Conservation (phyloP, 2,113 vertebrate genomes). For the Xenopus laevis region DNA sequence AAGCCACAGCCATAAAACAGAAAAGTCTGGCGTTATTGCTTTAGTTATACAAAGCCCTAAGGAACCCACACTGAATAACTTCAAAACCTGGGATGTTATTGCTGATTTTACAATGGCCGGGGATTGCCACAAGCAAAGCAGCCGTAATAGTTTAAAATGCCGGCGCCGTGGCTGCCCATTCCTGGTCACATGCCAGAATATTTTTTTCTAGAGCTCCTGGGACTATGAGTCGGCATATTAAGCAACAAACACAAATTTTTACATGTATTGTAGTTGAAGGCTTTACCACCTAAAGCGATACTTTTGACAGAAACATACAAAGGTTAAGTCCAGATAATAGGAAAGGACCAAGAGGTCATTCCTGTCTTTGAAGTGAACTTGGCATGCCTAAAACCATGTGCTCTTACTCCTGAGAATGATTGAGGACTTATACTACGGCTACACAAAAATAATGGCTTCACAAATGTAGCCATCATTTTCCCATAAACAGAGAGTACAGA, state of each 20-base stretch:
- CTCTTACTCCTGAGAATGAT: too few relatives aligned
- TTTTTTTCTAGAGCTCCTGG: background rate
- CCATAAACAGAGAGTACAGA: too few relatives aligned
- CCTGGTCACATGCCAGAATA: background rate
- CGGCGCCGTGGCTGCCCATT: background rate
- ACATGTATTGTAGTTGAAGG: background rate
- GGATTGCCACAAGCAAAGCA: constrained; percentile 25
- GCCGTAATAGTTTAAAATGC: constrained; percentile 8
- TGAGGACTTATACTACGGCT: too few relatives aligned
- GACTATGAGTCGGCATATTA: background rate
- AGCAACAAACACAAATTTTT: background rate
- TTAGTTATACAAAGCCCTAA: constrained; percentile 18
- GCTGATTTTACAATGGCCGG: constrained; percentile 3
- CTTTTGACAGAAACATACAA: background rate
- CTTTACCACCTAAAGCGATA: background rate
- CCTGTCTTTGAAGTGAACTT: too few relatives aligned
- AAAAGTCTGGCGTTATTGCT: constrained; percentile 4
- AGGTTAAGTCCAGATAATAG: too few relatives aligned
- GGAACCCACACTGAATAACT: constrained; percentile 26
- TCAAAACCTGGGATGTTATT: constrained; percentile 1
- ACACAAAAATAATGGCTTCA: too few relatives aligned
- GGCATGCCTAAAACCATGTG: too few relatives aligned
- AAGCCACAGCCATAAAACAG: constrained; percentile 1
- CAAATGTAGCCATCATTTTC: too few relatives aligned
- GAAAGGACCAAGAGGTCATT: too few relatives aligned